A percentile compares a stretch with the other conserved stretches of the same genome.
Conservation (phyloP, 2,797 vertebrate genomes). For the Nannoperca obscura region DNA sequence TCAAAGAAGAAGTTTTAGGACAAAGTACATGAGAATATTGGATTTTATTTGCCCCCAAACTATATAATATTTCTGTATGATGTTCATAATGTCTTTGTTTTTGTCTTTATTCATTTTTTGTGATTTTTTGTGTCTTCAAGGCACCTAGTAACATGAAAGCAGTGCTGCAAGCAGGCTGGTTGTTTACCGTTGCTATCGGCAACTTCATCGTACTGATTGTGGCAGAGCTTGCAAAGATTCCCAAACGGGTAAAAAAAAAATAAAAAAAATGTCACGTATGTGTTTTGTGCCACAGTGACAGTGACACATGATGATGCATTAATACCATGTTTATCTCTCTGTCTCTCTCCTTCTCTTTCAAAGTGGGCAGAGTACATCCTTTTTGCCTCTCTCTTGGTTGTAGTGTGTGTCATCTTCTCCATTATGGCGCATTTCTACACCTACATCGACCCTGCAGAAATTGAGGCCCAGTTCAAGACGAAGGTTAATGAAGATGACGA, state of each 20-base stretch:
- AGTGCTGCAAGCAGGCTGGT: conserved; percentile 96
- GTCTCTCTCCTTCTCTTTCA: conserved; percentile 30
- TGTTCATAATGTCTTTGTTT: neutral
- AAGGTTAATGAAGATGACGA: conserved; percentile 69
- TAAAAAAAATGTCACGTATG: no score
- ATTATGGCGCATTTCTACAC: conserved; percentile 95
- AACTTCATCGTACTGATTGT: conserved; percentile 97
- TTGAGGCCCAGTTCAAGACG: conserved; percentile 88
- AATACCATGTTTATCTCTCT: conserved; percentile 11
- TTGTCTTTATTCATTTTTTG: neutral
- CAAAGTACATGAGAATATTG: neutral
- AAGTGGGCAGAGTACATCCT: conserved; percentile 95
- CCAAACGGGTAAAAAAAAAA: conserved; percentile 83
- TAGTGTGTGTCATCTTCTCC: conserved; percentile 92
- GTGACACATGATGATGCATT: conserved; percentile 3
- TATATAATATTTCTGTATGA: neutral
- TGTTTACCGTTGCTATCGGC: conserved; percentile 92
- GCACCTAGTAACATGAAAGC: conserved; percentile 98
- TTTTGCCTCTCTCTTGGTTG: conserved; percentile 91
- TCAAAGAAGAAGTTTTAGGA: neutral
- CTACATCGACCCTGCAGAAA: conserved; percentile 89
- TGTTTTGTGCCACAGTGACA: neutral
- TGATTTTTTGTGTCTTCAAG: conserved; percentile 72
- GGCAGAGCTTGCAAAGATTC: conserved; percentile 87
- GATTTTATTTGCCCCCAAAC: neutral